Evolutionary conservation across 2,888 invertebrate species (phyloP).

Genomic region (Salpingus planirostris): DNA sequence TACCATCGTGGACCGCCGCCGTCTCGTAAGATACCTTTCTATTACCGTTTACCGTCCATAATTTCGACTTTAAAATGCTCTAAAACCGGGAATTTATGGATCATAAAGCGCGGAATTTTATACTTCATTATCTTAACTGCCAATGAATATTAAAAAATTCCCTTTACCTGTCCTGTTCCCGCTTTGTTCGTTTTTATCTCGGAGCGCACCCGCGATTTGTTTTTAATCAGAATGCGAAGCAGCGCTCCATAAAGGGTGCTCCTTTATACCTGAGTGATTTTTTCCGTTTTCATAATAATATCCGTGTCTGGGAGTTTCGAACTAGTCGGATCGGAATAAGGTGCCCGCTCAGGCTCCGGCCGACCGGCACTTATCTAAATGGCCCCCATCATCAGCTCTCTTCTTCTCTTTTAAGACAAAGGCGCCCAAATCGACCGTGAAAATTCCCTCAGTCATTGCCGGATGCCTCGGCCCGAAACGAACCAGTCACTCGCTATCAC

Average conservation of each 20-base stretch:
- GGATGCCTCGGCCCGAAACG: neutral
- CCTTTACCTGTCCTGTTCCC: slow-evolving; percentile 6
- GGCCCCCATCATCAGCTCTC: slow-evolving; percentile 21
- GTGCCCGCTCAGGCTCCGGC: slow-evolving; percentile 9
- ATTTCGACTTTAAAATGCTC: slow-evolving; percentile 8
- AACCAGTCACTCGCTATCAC: no score
- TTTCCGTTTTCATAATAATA: no score
- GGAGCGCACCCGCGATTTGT: no score
- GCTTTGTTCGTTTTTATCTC: no score
- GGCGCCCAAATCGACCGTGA: slow-evolving; percentile 21
- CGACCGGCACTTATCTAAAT: slow-evolving; percentile 25
- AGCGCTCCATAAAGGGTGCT: no score
- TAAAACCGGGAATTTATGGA: slow-evolving; percentile 12
- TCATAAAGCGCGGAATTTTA: slow-evolving; percentile 12
- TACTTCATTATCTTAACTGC: slow-evolving; percentile 11
- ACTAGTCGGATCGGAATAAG: slow-evolving; percentile 5
- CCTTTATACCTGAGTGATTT: no score
- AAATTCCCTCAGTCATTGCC: slow-evolving; percentile 14
- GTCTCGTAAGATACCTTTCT: no score
- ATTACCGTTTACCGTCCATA: slow-evolving; percentile 6
- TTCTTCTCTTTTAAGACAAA: slow-evolving; percentile 17
- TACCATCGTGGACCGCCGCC: no score
- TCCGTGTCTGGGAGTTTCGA: no score
- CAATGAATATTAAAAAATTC: slow-evolving; percentile 11
- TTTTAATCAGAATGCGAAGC: no score